phyloP scores from a whole-genome alignment of 1,140 invertebrate species.

The Tetramorium parvispinum region DNA sequence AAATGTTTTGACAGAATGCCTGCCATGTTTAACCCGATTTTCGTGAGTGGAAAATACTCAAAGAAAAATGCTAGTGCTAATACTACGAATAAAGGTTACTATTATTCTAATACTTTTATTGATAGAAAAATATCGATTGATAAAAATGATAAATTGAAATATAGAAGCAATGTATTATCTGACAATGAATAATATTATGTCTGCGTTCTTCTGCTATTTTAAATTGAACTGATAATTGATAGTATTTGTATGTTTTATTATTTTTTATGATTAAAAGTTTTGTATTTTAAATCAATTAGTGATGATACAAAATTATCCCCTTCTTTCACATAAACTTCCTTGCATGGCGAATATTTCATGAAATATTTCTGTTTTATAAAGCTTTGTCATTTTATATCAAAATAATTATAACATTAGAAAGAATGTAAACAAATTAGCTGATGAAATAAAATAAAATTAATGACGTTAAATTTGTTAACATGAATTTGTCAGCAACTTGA shows the following conservation, averaged over 20 bases:
- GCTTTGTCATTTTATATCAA: background rate
- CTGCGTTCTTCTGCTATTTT: background rate
- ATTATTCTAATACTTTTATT: background rate
- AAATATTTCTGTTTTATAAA: background rate
- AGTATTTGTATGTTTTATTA: background rate
- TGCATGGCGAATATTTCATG: background rate
- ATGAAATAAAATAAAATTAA: background rate
- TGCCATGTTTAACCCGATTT: constrained; percentile 71
- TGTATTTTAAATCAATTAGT: too few species aligned
- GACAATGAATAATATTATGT: background rate
- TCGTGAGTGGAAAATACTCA: background rate
- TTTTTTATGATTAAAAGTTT: background rate
- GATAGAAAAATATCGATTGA: too few species aligned
- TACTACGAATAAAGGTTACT: background rate
- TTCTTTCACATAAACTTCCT: background rate
- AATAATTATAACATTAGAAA: background rate
- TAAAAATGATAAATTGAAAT: background rate
- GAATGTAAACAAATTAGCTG: background rate
- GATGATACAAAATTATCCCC: background rate
- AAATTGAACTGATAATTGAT: background rate
- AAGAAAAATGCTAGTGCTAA: background rate
- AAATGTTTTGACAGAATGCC: constrained; percentile 73
- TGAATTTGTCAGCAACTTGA: background rate
- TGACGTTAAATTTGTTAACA: background rate
- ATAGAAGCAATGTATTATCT: background rate